Evolutionary conservation across 2,888 invertebrate genomes (phyloP).

Genomic region (Bimastos eiseni): DNA sequence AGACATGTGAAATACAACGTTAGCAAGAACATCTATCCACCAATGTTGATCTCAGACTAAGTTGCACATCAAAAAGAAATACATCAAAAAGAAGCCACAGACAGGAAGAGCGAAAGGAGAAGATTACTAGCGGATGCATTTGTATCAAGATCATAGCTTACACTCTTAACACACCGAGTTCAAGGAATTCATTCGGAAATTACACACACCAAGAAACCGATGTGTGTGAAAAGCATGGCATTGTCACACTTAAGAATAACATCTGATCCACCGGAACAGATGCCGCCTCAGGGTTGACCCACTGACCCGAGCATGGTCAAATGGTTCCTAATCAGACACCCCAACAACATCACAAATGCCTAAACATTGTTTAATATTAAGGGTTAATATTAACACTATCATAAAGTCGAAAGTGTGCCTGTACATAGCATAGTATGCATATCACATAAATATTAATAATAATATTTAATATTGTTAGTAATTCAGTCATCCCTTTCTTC

Average conservation of each 20-base stretch:
- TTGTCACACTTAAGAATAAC: background rate
- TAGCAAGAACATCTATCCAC: background rate
- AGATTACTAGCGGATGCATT: background rate
- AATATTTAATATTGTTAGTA: constrained; percentile 1
- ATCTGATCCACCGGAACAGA: background rate
- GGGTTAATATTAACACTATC: background rate
- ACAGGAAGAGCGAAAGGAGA: no score
- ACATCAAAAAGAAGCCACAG: background rate
- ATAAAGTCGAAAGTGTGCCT: background rate
- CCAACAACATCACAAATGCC: background rate
- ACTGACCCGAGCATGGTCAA: background rate
- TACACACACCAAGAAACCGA: background rate
- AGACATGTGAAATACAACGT: background rate
- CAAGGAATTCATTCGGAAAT: background rate
- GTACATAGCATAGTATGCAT: background rate
- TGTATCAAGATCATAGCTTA: background rate
- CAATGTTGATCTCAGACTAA: background rate
- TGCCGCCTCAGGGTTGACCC: background rate
- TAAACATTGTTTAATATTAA: constrained; percentile 3
- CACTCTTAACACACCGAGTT: background rate
- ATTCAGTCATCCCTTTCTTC: background rate
- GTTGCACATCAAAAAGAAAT: background rate
- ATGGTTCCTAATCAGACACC: background rate
- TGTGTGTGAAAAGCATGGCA: background rate
- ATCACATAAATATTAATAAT: background rate